Percentiles rank a stretch among this genome's conserved stretches.
Conservation (phyloP, 2,113 vertebrate species). For the Parus major region DNA sequence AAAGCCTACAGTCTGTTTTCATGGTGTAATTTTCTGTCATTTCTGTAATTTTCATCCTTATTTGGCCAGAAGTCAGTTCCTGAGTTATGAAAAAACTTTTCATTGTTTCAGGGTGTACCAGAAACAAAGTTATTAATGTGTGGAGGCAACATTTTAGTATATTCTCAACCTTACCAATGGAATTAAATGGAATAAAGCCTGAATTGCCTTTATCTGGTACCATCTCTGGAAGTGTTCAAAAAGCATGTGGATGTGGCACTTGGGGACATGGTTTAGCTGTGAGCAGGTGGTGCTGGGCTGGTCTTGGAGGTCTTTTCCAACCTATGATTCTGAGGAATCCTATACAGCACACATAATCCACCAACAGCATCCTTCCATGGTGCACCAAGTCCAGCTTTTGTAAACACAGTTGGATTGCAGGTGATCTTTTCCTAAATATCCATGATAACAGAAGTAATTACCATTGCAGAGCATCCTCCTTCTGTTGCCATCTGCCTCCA, state of each 20-base stretch:
- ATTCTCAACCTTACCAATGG: not conserved
- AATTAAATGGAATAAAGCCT: not conserved
- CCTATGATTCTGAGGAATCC: not conserved
- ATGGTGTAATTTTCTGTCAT: not conserved
- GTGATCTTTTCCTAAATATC: conserved; percentile 20
- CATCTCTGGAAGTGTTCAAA: not conserved
- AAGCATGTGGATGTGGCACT: not conserved
- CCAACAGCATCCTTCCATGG: not conserved
- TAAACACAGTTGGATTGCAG: not conserved
- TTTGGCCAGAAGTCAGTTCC: not conserved
- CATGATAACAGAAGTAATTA: conserved; percentile 31
- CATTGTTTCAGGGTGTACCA: not conserved
- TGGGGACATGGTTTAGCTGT: not conserved
- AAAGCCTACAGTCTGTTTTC: not conserved
- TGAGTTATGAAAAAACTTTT: not conserved
- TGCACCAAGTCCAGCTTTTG: not conserved
- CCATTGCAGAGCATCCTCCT: not conserved
- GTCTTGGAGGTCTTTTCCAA: not conserved
- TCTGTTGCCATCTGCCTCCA: not conserved
- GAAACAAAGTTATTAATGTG: not conserved
- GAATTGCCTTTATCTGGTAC: not conserved
- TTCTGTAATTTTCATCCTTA: not conserved
- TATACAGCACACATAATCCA: not conserved
- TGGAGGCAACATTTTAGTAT: not conserved
- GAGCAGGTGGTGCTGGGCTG: not conserved